Conservation (phyloP, 2,888 invertebrate species). For the Melipona bicolor region DNA sequence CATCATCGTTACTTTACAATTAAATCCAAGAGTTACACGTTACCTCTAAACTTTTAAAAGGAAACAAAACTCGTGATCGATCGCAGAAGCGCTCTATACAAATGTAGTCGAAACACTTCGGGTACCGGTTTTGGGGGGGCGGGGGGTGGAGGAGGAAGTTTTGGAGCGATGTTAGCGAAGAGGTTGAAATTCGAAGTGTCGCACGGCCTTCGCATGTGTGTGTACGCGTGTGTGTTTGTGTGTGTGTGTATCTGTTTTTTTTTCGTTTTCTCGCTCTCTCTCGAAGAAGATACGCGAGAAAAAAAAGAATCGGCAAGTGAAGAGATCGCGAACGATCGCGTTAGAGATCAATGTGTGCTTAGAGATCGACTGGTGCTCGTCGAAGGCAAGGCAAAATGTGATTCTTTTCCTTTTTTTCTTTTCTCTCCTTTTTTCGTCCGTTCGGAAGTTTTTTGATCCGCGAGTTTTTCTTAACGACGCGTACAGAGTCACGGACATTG, state of each 20-base stretch:
- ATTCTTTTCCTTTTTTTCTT: neutral
- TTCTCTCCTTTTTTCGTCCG: neutral
- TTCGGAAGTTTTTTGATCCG: neutral
- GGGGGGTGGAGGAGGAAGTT: no score
- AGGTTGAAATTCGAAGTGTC: neutral
- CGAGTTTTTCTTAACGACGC: no score
- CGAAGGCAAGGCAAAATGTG: slow-evolving; percentile 49
- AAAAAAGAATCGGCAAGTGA: neutral
- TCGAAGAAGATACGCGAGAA: slow-evolving; percentile 13
- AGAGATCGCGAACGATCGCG: neutral
- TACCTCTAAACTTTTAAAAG: slow-evolving; percentile 12
- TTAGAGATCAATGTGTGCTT: neutral
- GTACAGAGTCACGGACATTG: neutral
- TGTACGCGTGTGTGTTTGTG: no score
- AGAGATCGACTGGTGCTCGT: slow-evolving; percentile 22
- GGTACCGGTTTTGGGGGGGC: neutral
- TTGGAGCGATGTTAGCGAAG: neutral
- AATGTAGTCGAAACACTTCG: slow-evolving; percentile 25
- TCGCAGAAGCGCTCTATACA: slow-evolving; percentile 50
- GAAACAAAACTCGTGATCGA: slow-evolving; percentile 9
- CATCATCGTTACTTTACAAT: slow-evolving; percentile 57
- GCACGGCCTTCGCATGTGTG: neutral
- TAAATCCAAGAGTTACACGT: slow-evolving; percentile 48
- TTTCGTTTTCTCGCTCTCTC: neutral
- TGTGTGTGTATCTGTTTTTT: no score